phyloP scores from a whole-genome alignment of 1,140 invertebrate genomes.

The Lepidurus arcticus region DNA sequence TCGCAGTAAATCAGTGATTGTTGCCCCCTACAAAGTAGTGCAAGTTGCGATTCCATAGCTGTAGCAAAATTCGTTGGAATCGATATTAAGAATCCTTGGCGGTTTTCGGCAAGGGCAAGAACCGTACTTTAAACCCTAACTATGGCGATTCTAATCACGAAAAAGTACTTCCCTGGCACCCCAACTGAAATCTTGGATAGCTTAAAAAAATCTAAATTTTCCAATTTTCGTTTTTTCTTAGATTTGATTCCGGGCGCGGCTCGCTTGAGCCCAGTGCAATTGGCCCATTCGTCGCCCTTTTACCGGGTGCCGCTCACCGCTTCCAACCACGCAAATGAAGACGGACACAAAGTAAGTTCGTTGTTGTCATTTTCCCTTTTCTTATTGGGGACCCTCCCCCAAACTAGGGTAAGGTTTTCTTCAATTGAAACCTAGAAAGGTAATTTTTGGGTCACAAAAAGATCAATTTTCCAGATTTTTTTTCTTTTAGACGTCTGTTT shows the following conservation, averaged over 20 bases:
- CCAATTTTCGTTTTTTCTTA: not conserved
- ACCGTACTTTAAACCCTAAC: no score
- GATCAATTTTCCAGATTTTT: not conserved
- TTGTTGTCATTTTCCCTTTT: not conserved
- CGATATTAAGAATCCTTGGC: no score
- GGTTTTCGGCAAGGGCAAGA: no score
- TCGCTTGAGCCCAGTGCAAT: constrained; percentile 48
- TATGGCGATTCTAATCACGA: no score
- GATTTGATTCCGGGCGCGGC: constrained; percentile 43
- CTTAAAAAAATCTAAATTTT: not conserved
- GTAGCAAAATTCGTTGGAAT: no score
- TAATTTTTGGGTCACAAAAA: constrained; percentile 4
- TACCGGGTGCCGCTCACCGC: constrained; percentile 40
- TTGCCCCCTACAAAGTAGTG: no score
- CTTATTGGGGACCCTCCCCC: no score
- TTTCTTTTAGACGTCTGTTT: not conserved
- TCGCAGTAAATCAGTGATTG: no score
- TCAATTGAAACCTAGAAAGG: not conserved
- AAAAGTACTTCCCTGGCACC: no score
- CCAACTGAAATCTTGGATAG: not conserved
- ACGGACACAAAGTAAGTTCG: constrained; percentile 13
- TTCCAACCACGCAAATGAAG: constrained; percentile 30
- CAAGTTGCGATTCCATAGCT: no score
- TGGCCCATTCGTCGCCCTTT: constrained; percentile 48
- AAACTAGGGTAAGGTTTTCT: no score